Evolutionary conservation across 2,888 invertebrate species (phyloP).

Genomic region (Stegana nigrithorax): DNA sequence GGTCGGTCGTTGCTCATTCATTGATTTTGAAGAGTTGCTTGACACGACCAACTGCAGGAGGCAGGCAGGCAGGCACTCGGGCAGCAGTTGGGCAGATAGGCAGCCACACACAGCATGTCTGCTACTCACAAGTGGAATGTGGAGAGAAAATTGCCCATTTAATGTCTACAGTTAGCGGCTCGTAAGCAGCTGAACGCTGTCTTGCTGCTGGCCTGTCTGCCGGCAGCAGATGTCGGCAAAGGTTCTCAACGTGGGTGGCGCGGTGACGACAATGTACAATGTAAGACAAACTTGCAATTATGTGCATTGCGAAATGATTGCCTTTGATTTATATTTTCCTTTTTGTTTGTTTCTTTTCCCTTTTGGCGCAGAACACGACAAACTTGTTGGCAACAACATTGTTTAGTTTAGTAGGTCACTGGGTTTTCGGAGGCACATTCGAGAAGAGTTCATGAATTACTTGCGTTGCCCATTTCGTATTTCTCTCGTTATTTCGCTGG

Average conservation of each 20-base stretch:
- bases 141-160: constrained; percentile 12
- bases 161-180: not conserved
- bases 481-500: too few species aligned
- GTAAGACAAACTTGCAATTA: constrained; percentile 1
- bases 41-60: not conserved
- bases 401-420: not conserved
- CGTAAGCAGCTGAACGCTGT: not conserved
- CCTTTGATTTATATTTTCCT: not conserved
- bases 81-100: not conserved
- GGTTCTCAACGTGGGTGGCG: not conserved
- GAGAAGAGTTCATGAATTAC: too few species aligned
- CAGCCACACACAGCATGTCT: not conserved
- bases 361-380: not conserved
- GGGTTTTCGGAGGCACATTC: too few species aligned
- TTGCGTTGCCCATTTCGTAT: too few species aligned
- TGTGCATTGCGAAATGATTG: constrained; percentile 13
- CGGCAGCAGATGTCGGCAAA: not conserved
- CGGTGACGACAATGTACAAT: not conserved
- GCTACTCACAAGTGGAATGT: constrained; percentile 15
- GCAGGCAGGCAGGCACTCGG: not conserved
- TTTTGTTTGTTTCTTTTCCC: too few species aligned
- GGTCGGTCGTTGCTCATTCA: not conserved
- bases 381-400: not conserved
- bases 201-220: not conserved
- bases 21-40: constrained; percentile 12